Evolutionary conservation across 2,797 vertebrate genomes (phyloP).

Genomic region (Enteromius trimaculatus): DNA sequence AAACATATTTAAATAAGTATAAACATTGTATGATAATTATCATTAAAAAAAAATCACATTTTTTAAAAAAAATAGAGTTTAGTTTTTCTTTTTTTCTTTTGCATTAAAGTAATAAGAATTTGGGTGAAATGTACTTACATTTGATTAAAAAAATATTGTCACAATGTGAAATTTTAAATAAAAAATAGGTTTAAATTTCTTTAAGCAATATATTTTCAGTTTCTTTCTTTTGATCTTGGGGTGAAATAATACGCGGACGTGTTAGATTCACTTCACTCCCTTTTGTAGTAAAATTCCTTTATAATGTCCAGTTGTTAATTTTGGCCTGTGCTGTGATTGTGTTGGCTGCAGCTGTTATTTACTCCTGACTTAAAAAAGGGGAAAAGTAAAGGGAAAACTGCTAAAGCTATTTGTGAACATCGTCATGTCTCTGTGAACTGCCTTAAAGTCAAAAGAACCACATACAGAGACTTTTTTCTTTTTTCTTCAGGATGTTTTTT

Average conservation of each 20-base stretch:
- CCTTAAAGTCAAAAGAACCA: neutral
- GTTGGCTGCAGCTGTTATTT: slow-evolving; percentile 2
- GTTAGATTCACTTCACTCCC: slow-evolving; percentile 1
- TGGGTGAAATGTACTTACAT: neutral
- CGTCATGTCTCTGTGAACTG: neutral
- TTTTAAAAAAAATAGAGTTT: neutral
- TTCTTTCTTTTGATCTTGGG: neutral
- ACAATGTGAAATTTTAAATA: neutral
- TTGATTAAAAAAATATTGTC: neutral
- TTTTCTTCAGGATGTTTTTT: neutral
- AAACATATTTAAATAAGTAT: neutral
- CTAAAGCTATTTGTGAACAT: neutral
- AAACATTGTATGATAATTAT: neutral
- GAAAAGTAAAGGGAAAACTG: slow-evolving; percentile 13
- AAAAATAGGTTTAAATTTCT: neutral
- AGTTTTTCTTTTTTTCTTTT: neutral
- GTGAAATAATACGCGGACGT: neutral
- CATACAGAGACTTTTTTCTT: neutral
- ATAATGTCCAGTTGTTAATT: slow-evolving; percentile 1
- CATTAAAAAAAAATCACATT: neutral
- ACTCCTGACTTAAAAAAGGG: neutral
- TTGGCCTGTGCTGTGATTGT: neutral
- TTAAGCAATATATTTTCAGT: slow-evolving; percentile 1
- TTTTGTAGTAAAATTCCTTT: neutral
- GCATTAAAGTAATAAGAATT: slow-evolving; percentile 3